A percentile compares a stretch with the other conserved stretches of the same genome.
Evolutionary conservation across 92 coral and sea anemone genomes (phyloP).

Genomic region (Nematostella vectensis): DNA sequence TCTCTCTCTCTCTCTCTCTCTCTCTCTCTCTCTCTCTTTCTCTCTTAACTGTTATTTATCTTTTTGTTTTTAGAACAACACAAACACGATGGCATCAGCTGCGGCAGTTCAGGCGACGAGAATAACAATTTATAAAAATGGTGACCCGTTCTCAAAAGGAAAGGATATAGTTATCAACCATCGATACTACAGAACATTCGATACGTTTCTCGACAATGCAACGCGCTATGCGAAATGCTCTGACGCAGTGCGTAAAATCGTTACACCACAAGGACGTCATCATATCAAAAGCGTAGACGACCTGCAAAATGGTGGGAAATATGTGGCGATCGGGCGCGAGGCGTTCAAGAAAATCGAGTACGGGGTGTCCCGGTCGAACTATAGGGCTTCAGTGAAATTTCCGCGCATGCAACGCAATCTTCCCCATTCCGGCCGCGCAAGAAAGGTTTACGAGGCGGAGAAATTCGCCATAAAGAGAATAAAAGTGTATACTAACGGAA

Average conservation of each 20-base stretch:
- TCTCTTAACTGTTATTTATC: no score
- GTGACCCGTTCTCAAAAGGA: constrained; percentile 38
- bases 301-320: constrained; percentile 27
- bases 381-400: constrained; percentile 1
- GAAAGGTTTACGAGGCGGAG: constrained; percentile 45
- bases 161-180: constrained; percentile 30
- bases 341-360: constrained; percentile 30
- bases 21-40: no score
- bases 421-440: constrained; percentile 34
- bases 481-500: constrained; percentile 35
- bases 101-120: constrained; percentile 19
- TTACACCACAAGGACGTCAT: constrained; percentile 33
- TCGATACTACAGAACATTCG: constrained; percentile 25
- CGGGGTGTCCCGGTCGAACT: constrained; percentile 19
- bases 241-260: constrained; percentile 39
- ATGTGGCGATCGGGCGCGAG: constrained; percentile 41
- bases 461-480: constrained; percentile 27
- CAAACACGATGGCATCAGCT: constrained; percentile 27
- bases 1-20: no score
- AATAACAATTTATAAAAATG: constrained; percentile 32
- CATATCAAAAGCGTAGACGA: constrained; percentile 19
- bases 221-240: constrained; percentile 17
- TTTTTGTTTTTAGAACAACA: neutral
- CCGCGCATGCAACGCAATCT: constrained; percentile 27
- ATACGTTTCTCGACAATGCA: constrained; percentile 36